Evolutionary conservation across 1,140 invertebrate genomes (phyloP).

Genomic region (Ceratina calcarata): DNA sequence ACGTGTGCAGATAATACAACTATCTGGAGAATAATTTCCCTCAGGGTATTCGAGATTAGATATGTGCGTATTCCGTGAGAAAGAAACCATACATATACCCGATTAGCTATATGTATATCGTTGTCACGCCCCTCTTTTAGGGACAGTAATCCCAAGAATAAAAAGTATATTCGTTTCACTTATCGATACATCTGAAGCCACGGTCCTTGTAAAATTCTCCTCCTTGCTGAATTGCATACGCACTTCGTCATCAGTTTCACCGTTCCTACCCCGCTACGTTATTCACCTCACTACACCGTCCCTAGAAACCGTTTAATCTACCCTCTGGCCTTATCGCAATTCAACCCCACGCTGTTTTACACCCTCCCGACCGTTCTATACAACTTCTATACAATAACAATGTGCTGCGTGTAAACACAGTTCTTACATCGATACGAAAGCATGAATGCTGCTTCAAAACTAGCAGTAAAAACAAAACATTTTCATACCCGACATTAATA

Average conservation of each 20-base stretch:
- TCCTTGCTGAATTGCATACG: background rate
- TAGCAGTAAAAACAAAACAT: no score
- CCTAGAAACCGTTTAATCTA: slow-evolving; percentile 13
- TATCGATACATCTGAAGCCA: slow-evolving; percentile 15
- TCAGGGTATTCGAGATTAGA: background rate
- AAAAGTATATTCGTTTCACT: slow-evolving; percentile 45
- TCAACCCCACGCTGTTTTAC: background rate
- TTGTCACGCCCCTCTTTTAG: background rate
- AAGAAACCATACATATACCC: slow-evolving; percentile 1
- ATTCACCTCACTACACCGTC: background rate
- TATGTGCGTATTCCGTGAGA: background rate
- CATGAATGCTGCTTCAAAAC: no score
- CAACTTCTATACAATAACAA: no score
- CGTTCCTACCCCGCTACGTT: background rate
- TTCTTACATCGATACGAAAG: no score
- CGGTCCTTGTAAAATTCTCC: background rate
- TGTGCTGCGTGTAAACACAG: no score
- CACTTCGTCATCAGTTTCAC: background rate
- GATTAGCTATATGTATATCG: background rate
- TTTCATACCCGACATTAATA: no score
- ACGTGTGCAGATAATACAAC: background rate
- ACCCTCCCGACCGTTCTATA: background rate
- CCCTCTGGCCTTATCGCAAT: background rate
- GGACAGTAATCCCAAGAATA: slow-evolving; percentile 15
- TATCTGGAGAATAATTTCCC: background rate